A percentile compares a stretch with the other conserved stretches of the same genome.
These are phyloP conservation scores for Fistularia tabacaria DNA, from an alignment of 2,797 vertebrate genomes.

Conservation along the genomic window DNA sequence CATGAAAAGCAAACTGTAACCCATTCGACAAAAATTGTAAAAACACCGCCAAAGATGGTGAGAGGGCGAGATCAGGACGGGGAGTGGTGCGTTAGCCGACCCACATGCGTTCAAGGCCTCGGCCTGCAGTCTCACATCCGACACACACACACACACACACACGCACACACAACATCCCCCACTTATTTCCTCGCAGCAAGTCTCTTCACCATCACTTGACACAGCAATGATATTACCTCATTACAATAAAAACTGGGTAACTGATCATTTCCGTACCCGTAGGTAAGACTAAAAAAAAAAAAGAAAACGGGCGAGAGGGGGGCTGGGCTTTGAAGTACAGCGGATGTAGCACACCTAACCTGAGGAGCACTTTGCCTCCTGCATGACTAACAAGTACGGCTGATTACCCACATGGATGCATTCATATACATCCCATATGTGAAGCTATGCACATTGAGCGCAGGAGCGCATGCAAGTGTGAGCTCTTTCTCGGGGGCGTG, in stretches of 20 bases:
- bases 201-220: slow-evolving; percentile 44
- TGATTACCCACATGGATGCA: slow-evolving; percentile 43
- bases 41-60: slow-evolving; percentile 14
- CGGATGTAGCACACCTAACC: slow-evolving; percentile 40
- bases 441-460: slow-evolving; percentile 5
- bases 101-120: slow-evolving; percentile 21
- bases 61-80: slow-evolving; percentile 31
- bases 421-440: slow-evolving; percentile 1
- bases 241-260: slow-evolving; percentile 67
- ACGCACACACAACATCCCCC: not conserved
- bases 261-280: slow-evolving; percentile 52
- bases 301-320: slow-evolving; percentile 4
- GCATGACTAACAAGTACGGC: slow-evolving; percentile 56
- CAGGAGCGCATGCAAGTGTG: not conserved
- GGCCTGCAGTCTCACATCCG: slow-evolving; percentile 24
- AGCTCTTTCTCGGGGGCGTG: too few species aligned
- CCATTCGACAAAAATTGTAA: slow-evolving; percentile 4
- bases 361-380: slow-evolving; percentile 29
- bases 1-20: too few species aligned
- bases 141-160: slow-evolving; percentile 6
- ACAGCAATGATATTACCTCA: slow-evolving; percentile 64
- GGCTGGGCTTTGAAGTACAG: slow-evolving; percentile 60
- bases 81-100: slow-evolving; percentile 25
- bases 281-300: slow-evolving; percentile 19
- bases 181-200: slow-evolving; percentile 29